phyloP scores from a whole-genome alignment of 1,140 invertebrate genomes.

The Drosophila prosaltans region DNA sequence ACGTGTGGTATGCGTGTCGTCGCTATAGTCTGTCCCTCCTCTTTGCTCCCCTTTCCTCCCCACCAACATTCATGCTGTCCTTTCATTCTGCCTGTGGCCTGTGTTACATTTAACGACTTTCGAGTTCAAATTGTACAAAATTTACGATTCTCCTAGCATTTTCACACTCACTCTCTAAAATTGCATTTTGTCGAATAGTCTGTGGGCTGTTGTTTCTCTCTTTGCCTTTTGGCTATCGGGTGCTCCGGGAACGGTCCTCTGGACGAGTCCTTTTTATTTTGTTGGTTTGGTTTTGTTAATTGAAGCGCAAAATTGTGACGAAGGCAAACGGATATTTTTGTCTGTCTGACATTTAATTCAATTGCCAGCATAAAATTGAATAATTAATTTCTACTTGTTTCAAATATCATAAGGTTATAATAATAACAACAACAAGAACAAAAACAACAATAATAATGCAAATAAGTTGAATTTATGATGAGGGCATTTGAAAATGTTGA shows the following conservation, averaged over 20 bases:
- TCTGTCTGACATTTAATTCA: conserved; percentile 53
- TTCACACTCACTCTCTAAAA: conserved; percentile 61
- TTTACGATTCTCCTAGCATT: conserved; percentile 65
- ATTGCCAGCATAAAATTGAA: conserved; percentile 28
- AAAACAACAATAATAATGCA: conserved; percentile 27
- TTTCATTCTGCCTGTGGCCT: conserved; percentile 40
- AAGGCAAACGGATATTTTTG: conserved; percentile 29
- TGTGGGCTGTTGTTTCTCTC: conserved; percentile 22
- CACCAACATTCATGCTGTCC: conserved; percentile 5
- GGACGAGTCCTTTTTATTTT: background rate
- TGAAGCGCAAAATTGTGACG: conserved; percentile 43
- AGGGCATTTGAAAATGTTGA: background rate
- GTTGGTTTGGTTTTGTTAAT: conserved; percentile 42
- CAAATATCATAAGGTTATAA: background rate
- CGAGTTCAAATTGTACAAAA: conserved; percentile 80
- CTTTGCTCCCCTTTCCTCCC: conserved; percentile 25
- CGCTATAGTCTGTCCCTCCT: background rate
- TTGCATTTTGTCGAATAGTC: conserved; percentile 41
- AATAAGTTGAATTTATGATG: conserved; percentile 31
- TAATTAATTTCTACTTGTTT: conserved; percentile 45
- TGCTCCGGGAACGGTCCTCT: conserved; percentile 4
- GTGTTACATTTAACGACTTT: conserved; percentile 80
- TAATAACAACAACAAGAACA: background rate
- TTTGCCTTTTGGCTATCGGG: conserved; percentile 20
- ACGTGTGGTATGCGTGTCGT: conserved; percentile 21